Evolutionary conservation across 1,140 invertebrate genomes (phyloP), one percentile per base, ranked within the genome.

Genomic region (Brachionus sp.): DNA sequence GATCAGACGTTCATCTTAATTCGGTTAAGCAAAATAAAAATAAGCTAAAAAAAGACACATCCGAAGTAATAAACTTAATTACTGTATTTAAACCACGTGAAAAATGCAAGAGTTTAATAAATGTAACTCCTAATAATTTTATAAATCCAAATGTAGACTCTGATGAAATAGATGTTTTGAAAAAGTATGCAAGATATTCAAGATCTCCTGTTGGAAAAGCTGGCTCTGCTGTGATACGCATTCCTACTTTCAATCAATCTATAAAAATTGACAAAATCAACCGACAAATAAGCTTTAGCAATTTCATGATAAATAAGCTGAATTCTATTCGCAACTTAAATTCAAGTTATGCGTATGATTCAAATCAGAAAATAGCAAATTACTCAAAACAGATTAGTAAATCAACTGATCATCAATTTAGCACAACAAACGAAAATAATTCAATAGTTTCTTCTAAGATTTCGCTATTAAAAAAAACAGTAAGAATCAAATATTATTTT

Each of bases 161-260:
- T 5, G 44, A 46, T 29, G 70, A 75, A 44, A 13, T 6, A 12
- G 12, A n/a, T 75, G 2, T 75, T 0, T 29, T 75, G 10, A 75
- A 46, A 46, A 75, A 75, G 25, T 75, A 75, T 29, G 70, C 70
- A 9, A 23, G 70, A 13, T 75, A 75, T 9, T 75, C 70, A 13
- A 75, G 44, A 25, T 75, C 70, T 29, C 70, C 70, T 39, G 66
- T 39, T 13, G 37, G 16, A n/a, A 75, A 75, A 29, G 70, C 42
- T 12, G 70, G 70, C 19, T 75, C 70, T 2, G 42, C 70, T 46
- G 70, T 75, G 19, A 23, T 75, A 1, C 70, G 70, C 13, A 29
- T 75, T 25, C 70, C 37, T 12, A 75, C 70, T 3, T 75, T 75
- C 25, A 75, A 75, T 33, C 70, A 75, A 75, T 46, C 70, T 3